Evolutionary conservation across 2,113 vertebrate genomes (phyloP).

Genomic region (Miniopterus natalensis): DNA sequence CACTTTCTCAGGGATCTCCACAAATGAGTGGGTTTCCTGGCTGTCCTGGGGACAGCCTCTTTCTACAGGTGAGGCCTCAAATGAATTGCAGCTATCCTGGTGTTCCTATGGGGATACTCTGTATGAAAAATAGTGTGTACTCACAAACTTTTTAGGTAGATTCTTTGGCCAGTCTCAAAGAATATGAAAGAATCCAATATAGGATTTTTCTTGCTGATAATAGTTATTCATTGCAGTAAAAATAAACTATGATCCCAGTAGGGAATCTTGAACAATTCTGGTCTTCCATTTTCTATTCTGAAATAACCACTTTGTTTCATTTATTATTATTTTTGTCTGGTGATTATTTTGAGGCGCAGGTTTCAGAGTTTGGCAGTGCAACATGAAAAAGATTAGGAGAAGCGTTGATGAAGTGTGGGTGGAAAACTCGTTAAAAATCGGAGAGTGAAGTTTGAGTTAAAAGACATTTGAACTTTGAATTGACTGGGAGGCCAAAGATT

Average conservation of each 20-base stretch:
- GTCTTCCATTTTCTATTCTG: conserved; percentile 45
- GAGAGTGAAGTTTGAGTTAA: conserved; percentile 66
- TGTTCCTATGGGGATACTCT: background rate
- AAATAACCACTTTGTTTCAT: conserved; percentile 51
- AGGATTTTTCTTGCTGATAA: conserved; percentile 55
- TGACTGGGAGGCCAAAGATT: conserved; percentile 89
- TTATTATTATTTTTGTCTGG: conserved; percentile 49
- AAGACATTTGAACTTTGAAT: conserved; percentile 80
- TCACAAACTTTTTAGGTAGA: background rate
- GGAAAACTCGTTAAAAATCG: conserved; percentile 68
- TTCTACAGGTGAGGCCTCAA: conserved; percentile 67
- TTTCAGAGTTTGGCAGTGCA: conserved; percentile 64
- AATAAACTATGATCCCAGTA: conserved; percentile 17
- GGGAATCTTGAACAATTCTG: conserved; percentile 49
- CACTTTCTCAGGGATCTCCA: conserved; percentile 81
- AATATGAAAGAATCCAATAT: conserved; percentile 52
- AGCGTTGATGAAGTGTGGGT: conserved; percentile 56
- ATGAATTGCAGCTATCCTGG: conserved; percentile 16
- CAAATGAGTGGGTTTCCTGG: conserved; percentile 75
- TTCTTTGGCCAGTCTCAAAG: conserved; percentile 70
- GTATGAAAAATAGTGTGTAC: conserved; percentile 36
- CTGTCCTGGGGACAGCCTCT: conserved; percentile 49
- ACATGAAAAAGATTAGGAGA: conserved; percentile 77
- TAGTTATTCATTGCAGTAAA: conserved; percentile 55
- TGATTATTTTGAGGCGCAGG: conserved; percentile 40